Evolutionary conservation across 2,888 invertebrate genomes (phyloP).

Genomic region (Hymenopus coronatus): DNA sequence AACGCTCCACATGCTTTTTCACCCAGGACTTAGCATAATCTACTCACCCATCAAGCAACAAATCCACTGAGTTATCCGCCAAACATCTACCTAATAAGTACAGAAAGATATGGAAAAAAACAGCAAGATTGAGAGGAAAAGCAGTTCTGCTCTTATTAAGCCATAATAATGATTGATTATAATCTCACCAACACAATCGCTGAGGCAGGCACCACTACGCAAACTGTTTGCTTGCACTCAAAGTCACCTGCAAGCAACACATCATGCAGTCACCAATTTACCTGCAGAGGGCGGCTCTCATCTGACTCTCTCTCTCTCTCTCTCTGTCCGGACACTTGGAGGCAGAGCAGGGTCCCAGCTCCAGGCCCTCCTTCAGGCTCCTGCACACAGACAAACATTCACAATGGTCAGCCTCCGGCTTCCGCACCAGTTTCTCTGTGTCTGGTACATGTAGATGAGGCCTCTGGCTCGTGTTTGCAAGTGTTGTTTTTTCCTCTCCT

Average conservation of each 20-base stretch:
- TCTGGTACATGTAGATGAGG: not conserved
- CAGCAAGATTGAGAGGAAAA: not conserved
- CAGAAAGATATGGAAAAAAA: not conserved
- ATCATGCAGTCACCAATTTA: not conserved
- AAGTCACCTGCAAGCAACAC: not conserved
- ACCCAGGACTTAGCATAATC: not conserved
- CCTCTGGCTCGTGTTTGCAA: not conserved
- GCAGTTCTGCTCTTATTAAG: not conserved
- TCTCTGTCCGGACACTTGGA: not conserved
- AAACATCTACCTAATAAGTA: not conserved
- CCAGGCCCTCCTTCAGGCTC: not conserved
- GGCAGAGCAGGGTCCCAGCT: not conserved
- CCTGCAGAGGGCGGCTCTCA: not conserved
- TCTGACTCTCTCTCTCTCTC: not conserved
- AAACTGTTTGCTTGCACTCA: not conserved
- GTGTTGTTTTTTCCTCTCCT: not conserved
- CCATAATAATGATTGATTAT: not conserved
- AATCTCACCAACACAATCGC: not conserved
- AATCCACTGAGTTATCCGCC: not conserved
- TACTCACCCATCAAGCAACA: not conserved
- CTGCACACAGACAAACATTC: constrained; percentile 1
- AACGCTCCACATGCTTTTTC: too few species aligned
- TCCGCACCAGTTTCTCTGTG: constrained; percentile 3
- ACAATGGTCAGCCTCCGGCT: constrained; percentile 9
- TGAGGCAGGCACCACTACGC: not conserved